Base-by-base conservation (phyloP, 2,888 invertebrate genomes). In the Agrilus mali region DNA sequence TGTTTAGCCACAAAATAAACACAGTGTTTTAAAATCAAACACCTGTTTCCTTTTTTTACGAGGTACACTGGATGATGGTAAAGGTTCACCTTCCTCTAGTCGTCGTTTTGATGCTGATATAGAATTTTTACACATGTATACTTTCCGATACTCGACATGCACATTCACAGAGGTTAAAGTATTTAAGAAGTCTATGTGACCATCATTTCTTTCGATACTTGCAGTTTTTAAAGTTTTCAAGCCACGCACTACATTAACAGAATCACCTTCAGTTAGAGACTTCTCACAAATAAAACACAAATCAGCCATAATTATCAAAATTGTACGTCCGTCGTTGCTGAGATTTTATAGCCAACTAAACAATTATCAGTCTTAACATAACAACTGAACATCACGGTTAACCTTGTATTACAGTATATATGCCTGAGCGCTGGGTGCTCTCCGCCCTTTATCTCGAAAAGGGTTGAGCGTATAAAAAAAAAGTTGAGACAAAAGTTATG, bases 1-100 rank as follows among this genome's bases (percentile, higher is more conserved):
- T 42, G 41, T 47, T 54, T 59, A 41, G 47, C 56, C 54, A 60
- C 59, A 58, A 59, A 59, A 60, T 55, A 60, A 57, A 45, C 58
- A 60, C 44, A 50, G 43, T 13, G 52, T 56, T 51, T 47, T 43
- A 52, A 60, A 58, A 58, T 58, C 56, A 46, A 52, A 50, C 31
- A 40, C 45, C 41, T 44, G 41, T 32, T 22, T 34, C 38, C 14
- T 47, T 42, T 49, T 42, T 37, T 33, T 42, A 37, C 37, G 17
- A 42, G 42, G 42, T 42, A 35, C 16, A 32, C 33, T 37, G 27
- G 37, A 36, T 47, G 44, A 44, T 20, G 44, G 7, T 36, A 40
- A 40, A 42, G 44, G 32, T 36, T 49, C 38, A 36, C 22, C 40
- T 27, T 46, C 38, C 41, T 49, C 42, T 36, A 36, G 40, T 20